These are phyloP conservation scores for Polypedilum vanderplanki DNA, from an alignment of 1,140 invertebrate genomes.

Conservation along the genomic window DNA sequence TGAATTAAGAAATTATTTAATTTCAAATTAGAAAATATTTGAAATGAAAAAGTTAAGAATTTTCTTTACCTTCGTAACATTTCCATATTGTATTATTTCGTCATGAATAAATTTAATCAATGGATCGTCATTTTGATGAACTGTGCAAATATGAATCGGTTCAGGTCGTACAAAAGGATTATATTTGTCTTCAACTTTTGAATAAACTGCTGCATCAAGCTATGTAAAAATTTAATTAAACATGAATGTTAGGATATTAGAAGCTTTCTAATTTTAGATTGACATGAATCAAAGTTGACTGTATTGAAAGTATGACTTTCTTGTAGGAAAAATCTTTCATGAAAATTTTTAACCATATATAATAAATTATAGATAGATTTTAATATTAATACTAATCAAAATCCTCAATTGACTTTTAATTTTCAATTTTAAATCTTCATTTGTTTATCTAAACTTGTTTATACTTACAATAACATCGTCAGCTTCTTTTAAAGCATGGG, in stretches of 20 bases:
- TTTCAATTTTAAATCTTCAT: too few relatives aligned
- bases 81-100: neutral
- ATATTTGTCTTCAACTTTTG: neutral
- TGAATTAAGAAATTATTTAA: too few relatives aligned
- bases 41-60: neutral
- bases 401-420: too few relatives aligned
- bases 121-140: slow-evolving; percentile 17
- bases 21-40: neutral
- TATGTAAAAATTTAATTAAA: neutral
- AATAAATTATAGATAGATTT: too few relatives aligned
- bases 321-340: too few relatives aligned
- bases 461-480: slow-evolving; percentile 3
- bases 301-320: too few relatives aligned
- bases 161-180: neutral
- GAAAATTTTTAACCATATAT: too few relatives aligned
- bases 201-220: slow-evolving; percentile 3
- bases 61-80: neutral
- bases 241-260: too few relatives aligned
- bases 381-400: too few relatives aligned
- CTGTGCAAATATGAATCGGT: neutral
- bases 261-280: too few relatives aligned
- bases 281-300: too few relatives aligned
- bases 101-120: slow-evolving; percentile 19
- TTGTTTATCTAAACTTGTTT: too few relatives aligned
- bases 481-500: neutral